Base-by-base conservation (phyloP, 2,113 vertebrate genomes). In the Hemicordylus capensis region DNA sequence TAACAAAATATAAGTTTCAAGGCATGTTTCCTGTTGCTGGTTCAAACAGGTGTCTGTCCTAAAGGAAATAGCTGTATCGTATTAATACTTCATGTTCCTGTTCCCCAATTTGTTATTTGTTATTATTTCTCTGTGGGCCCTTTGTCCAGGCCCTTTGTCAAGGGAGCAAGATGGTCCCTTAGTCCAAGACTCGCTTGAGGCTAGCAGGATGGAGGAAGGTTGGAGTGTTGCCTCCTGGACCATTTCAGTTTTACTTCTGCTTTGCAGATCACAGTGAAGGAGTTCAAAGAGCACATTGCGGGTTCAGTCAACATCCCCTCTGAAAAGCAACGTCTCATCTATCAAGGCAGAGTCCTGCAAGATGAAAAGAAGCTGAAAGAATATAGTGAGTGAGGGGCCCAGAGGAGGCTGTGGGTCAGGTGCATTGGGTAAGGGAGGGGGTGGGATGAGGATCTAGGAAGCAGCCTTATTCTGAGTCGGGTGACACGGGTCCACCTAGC, bases 241-340 rank as follows among this genome's bases (percentile, higher is more conserved):
- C n/a, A 39, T n/a, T 9, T 56, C 14, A 3, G 10, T 31, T 20
- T 44, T 66, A 1, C 1, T 54, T 42, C 10, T 78, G 6, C 72
- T 54, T 63, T 84, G 12, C 89, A 98, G 98, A 93, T 98, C 95
- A 98, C 97, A 0, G 97, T 98, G 76, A 98, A 97, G 86, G 97
- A 98, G 83, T 98, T 98, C 92, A 98, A 98, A 91, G 98, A 98
- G 90, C 97, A 98, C 86, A 98, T 98, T 54, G 97, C 98, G 1
- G 91, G 96, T 24, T 97, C 97, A 2, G 98, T 98, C 84, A 97
- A 95, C 34, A 98, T 98, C 76, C 97, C 98, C 1, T 96, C 97
- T 26, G 98, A 98, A 91, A 98, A 98, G 91, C 98, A 98, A 80
- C 96, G 98, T 79, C 97, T 98, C 85, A 98, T 98, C 89, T 98